Base-by-base conservation (phyloP, 2,113 vertebrate species). In the Coregonus clupeaformis region DNA sequence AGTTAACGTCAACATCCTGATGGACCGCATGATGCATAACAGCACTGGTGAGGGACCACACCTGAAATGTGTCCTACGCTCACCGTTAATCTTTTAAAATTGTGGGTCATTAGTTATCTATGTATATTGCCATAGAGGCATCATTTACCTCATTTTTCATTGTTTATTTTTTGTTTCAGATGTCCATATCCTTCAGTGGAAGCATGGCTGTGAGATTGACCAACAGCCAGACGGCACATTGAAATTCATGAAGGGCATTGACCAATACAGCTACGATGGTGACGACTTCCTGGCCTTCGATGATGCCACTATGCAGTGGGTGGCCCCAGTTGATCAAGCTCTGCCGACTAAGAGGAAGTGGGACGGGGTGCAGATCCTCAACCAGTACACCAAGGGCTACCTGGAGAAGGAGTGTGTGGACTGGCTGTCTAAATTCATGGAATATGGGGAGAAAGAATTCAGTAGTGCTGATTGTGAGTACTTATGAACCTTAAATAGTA, bases 371-470 rank as follows among this genome's bases (percentile, higher is more conserved):
- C 5, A 36, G 6, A 77, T 74, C 3, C 86, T 91, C 16, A 91
- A 84, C 22, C 83, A 89, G 1, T 91, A 91, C 89, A 91, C 88
- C 73, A 86, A 80, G n/a, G 80, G 80, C 0, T 92, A 92, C 82
- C 85, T 92, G 85, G 78, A 89, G 82, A 87, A 72, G 0, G 90
- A 91, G 80, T 92, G 91, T 22, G 32, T 91, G 0, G 20, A 73
- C 0, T 91, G 89, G 90, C 30, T 93, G 72, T 1, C 0, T 0
- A 80, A 63, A 20, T 92, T 91, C 57, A 0, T 78, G 25, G 0
- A 0, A 0, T 87, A 77, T 5, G 55, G 32, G 49, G 3, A 18
- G 0, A 0, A 80, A 1, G 0, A 29, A 0, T 11, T 81, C 4
- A 20, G 68, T 0, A 0, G 0, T 2, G 0, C 0, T 0, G 12